Conservation (phyloP, 2,888 invertebrate genomes). For the Mythimna vitellina region DNA sequence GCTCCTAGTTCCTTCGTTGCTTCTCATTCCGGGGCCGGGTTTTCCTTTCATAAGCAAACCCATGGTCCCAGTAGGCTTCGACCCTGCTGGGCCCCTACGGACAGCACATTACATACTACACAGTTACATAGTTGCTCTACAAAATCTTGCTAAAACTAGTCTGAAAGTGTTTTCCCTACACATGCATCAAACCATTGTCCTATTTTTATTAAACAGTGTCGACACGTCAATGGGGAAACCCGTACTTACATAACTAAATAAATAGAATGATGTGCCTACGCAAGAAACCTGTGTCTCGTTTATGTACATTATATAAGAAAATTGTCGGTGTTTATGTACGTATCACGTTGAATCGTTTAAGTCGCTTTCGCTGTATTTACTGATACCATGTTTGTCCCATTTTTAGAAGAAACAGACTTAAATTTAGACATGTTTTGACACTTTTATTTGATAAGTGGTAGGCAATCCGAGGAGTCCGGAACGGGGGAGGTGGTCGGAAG, state of each 20-base stretch:
- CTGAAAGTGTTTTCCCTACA: conserved; percentile 22
- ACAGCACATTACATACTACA: too few species aligned
- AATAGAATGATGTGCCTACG: conserved; percentile 12
- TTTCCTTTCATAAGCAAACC: too few species aligned
- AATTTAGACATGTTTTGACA: conserved; percentile 43
- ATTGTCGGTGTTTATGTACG: not conserved
- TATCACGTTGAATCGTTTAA: conserved; percentile 35
- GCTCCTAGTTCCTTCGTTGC: too few species aligned
- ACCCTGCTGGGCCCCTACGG: too few species aligned
- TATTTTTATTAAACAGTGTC: conserved; percentile 11
- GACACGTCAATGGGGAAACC: conserved; percentile 35
- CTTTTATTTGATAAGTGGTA: conserved; percentile 17
- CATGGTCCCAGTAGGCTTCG: too few species aligned
- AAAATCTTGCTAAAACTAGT: not conserved
- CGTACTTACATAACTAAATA: conserved; percentile 28
- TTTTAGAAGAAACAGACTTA: conserved; percentile 17
- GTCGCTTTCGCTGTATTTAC: conserved; percentile 16
- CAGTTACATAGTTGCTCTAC: not conserved
- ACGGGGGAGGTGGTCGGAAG: too few species aligned
- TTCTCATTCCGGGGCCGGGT: too few species aligned
- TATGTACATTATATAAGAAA: conserved; percentile 24
- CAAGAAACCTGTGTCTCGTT: conserved; percentile 5
- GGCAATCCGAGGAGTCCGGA: too few species aligned
- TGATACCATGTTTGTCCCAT: conserved; percentile 41
- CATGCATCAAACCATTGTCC: conserved; percentile 17